Conservation (phyloP, 2,888 invertebrate species). For the Camptogramma bilineatum region DNA sequence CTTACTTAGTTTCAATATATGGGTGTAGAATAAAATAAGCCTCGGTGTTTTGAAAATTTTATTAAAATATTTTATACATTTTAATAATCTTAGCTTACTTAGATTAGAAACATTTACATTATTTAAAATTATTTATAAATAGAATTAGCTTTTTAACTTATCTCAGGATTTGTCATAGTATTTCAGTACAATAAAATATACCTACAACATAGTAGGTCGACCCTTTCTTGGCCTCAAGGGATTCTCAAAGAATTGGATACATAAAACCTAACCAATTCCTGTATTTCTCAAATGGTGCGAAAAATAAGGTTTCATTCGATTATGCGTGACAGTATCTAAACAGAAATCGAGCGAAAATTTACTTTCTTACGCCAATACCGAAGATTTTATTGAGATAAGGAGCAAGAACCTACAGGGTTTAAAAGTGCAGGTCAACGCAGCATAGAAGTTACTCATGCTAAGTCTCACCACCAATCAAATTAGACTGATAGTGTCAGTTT, state of each 20-base stretch:
- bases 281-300: conserved; percentile 33
- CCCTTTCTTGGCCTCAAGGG: conserved; percentile 33
- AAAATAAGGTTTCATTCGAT: conserved; percentile 37
- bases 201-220: conserved; percentile 16
- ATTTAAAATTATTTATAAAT: too few relatives aligned
- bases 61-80: conserved; percentile 42
- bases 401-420: conserved; percentile 8
- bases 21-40: conserved; percentile 9
- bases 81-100: conserved; percentile 13
- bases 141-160: not conserved
- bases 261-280: conserved; percentile 35
- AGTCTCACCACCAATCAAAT: not conserved
- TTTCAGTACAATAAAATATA: conserved; percentile 25
- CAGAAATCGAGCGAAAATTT: conserved; percentile 24
- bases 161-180: not conserved
- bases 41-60: conserved; percentile 38
- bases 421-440: not conserved
- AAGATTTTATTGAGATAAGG: conserved; percentile 27
- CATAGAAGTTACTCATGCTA: not conserved
- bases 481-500: too few relatives aligned
- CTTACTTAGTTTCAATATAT: too few relatives aligned
- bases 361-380: conserved; percentile 29
- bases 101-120: conserved; percentile 6
- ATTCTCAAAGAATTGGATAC: conserved; percentile 33
- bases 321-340: conserved; percentile 28